These are phyloP conservation scores for Reinhardtius hippoglossoides DNA, from an alignment of 2,113 vertebrate species.

Conservation along the genomic window DNA sequence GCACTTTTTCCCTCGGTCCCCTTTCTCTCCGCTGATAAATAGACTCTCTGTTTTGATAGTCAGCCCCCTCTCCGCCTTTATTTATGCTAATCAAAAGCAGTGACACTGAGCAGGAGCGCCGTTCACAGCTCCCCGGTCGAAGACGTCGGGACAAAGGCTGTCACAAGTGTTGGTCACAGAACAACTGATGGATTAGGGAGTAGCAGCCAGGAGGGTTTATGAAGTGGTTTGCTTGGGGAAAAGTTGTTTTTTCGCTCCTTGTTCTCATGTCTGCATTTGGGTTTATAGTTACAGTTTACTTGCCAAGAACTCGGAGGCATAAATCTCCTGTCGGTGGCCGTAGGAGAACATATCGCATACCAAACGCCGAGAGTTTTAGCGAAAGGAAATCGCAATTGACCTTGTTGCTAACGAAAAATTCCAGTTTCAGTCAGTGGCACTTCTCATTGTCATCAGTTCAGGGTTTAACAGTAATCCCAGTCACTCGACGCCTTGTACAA, in stretches of 20 bases:
- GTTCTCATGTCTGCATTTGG: slow-evolving; percentile 52
- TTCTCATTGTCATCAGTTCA: slow-evolving; percentile 75
- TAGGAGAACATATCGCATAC: slow-evolving; percentile 13
- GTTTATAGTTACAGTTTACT: slow-evolving; percentile 49
- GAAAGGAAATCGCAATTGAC: slow-evolving; percentile 58
- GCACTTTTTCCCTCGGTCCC: slow-evolving; percentile 52
- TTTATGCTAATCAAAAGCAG: slow-evolving; percentile 82
- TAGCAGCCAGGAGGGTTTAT: slow-evolving; percentile 67
- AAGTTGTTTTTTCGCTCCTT: slow-evolving; percentile 32
- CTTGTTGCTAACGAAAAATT: slow-evolving; percentile 61
- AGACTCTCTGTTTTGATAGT: slow-evolving; percentile 77
- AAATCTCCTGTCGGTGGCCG: slow-evolving; percentile 50
- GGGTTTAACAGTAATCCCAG: slow-evolving; percentile 79
- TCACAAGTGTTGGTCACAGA: slow-evolving; percentile 79
- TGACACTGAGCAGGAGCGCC: slow-evolving; percentile 71
- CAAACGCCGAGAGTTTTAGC: slow-evolving; percentile 29
- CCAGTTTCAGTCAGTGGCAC: slow-evolving; percentile 61
- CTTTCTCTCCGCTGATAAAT: slow-evolving; percentile 73
- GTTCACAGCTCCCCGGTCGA: slow-evolving; percentile 43
- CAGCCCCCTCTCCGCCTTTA: slow-evolving; percentile 55
- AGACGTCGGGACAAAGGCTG: slow-evolving; percentile 77
- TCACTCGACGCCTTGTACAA: slow-evolving; percentile 76
- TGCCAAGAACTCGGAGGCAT: slow-evolving; percentile 43
- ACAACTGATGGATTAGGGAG: slow-evolving; percentile 77
- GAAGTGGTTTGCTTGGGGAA: slow-evolving; percentile 50